These are phyloP conservation scores for Alfaro cultratus DNA, from an alignment of 2,797 vertebrate species.

Conservation along the genomic window DNA sequence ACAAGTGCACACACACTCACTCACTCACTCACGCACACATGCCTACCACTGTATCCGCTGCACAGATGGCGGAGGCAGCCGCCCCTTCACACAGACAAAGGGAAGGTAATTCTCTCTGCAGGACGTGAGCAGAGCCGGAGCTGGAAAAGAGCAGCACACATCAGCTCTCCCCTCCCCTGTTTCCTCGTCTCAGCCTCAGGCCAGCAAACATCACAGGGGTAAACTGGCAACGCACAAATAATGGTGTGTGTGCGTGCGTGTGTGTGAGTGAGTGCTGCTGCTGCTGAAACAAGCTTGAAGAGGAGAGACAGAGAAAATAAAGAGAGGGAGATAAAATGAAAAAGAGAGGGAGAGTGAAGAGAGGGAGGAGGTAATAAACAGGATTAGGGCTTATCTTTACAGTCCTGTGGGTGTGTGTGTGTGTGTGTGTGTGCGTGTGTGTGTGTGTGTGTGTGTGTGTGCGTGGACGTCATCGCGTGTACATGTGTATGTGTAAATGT, in stretches of 20 bases:
- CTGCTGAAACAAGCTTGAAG: slow-evolving; percentile 61
- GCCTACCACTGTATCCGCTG: slow-evolving; percentile 60
- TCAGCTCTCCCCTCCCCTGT: slow-evolving; percentile 66
- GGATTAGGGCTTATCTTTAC: slow-evolving; percentile 78
- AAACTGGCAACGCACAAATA: slow-evolving; percentile 60
- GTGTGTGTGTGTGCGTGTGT: slow-evolving; percentile 12
- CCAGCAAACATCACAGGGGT: slow-evolving; percentile 73
- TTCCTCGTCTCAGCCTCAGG: slow-evolving; percentile 69
- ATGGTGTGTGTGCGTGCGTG: slow-evolving; percentile 20
- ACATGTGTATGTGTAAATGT: background rate
- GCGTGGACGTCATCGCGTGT: background rate
- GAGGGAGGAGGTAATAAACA: slow-evolving; percentile 75
- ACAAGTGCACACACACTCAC: background rate
- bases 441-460: slow-evolving; percentile 13
- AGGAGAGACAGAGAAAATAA: slow-evolving; percentile 63
- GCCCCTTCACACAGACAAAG: slow-evolving; percentile 74
- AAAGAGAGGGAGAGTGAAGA: slow-evolving; percentile 63
- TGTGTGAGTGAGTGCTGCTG: slow-evolving; percentile 12
- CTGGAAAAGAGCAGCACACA: slow-evolving; percentile 71
- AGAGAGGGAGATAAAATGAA: slow-evolving; percentile 61
- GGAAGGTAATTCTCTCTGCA: slow-evolving; percentile 78
- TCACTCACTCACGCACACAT: slow-evolving; percentile 10
- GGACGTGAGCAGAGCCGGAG: slow-evolving; percentile 67
- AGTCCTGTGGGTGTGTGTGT: slow-evolving; percentile 32
- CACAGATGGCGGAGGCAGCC: slow-evolving; percentile 77